Percentiles rank a stretch among this genome's conserved stretches.
These are phyloP conservation scores for Chloebia gouldiae DNA, from an alignment of 2,113 vertebrate species.

Conservation along the genomic window DNA sequence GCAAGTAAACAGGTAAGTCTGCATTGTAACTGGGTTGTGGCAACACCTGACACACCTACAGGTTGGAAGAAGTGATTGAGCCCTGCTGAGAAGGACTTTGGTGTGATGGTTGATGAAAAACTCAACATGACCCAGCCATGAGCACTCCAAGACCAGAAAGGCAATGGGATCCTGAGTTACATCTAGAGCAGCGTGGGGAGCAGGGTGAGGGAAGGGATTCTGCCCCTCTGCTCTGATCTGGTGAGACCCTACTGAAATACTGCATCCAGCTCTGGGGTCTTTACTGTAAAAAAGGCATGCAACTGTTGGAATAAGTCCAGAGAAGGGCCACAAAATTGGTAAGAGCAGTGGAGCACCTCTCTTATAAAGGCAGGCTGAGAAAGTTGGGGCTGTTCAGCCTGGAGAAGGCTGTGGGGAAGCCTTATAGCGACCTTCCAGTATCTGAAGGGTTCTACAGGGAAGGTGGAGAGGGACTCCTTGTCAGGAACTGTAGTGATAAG, in stretches of 20 bases:
- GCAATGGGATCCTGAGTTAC: neutral
- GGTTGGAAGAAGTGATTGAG: neutral
- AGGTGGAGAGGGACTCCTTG: neutral
- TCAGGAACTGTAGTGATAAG: neutral
- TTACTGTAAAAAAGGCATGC: neutral
- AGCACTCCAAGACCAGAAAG: neutral
- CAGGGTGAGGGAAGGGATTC: neutral
- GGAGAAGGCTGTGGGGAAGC: rapidly evolving
- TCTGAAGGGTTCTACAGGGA: neutral
- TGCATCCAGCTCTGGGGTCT: neutral
- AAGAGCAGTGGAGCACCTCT: neutral
- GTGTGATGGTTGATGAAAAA: neutral
- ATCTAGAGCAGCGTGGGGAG: rapidly evolving
- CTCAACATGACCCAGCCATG: neutral
- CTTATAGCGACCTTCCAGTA: neutral
- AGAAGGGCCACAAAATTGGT: rapidly evolving
- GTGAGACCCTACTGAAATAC: neutral
- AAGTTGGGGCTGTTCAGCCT: neutral
- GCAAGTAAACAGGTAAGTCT: neutral
- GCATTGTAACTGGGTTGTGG: too few species aligned
- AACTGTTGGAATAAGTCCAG: neutral
- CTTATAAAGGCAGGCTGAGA: neutral
- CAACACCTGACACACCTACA: neutral
- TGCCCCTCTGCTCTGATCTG: neutral
- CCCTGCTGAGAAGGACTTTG: rapidly evolving